Base-by-base conservation (phyloP, 2,113 vertebrate genomes). In the Ptyas mucosa region DNA sequence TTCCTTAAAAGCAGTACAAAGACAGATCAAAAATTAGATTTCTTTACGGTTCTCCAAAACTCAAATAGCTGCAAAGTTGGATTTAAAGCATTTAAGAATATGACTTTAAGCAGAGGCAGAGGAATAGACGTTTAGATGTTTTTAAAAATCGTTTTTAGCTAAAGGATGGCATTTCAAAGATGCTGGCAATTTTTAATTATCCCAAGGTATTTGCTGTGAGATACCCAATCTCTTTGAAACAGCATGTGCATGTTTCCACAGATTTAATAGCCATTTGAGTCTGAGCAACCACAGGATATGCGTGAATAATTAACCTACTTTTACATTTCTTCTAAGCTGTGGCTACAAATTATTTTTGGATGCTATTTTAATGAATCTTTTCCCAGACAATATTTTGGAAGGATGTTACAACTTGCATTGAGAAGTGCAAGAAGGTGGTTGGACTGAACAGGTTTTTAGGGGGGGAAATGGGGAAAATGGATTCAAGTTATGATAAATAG, bases 11-110 rank as follows among this genome's bases (percentile, higher is more conserved):
- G 87, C 90, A 34, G 89, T 93, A 92, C 91, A 95, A 94, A 94
- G 92, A 93, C 52, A 88, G 5, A 87, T 46, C 90, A 93, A 93
- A 96, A 96, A 96, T 95, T 94, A 94, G 95, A 55, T 92, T 94
- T 86, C 85, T 92, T 87, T 86, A 20, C 75, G 89, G 88, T 85
- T 90, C 93, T 90, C 86, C 46, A 51, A n/a, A 94, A 90, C 75
- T 89, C 23, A 12, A 58, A 69, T 61, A 29, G 14, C 21, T 69
- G 43, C 21, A 89, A 91, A 69, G 49, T 39, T 53, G 7, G 85
- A 24, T 81, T 18, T 1, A 87, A 87, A 87, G 43, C 26, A 57
- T 92, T 92, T 49, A 43, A 89, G 94, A 90, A 94, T 53, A 49
- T 39, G 54, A 91, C n/a, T 90, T 92, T 95, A 91, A 95, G 54